Base-by-base conservation (phyloP, 2,113 vertebrate species). In the Corythornis vintsioides region DNA sequence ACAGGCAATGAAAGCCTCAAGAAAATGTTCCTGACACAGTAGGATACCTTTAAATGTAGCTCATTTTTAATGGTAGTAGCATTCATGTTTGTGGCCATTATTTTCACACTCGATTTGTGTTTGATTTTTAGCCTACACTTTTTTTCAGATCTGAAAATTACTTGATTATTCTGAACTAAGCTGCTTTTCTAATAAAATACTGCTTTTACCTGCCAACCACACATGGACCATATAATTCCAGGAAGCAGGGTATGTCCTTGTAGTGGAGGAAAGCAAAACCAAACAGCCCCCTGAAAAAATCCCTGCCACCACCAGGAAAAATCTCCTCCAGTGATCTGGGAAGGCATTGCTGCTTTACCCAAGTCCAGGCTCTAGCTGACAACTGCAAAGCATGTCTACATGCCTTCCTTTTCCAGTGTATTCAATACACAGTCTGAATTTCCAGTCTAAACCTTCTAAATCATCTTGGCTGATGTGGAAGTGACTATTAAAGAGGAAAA, bases 91-190 rank as follows among this genome's bases (percentile, higher is more conserved):
- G 11, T 52, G 60, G 35, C 59, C 52, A 8, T 69, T 82, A 40
- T 55, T 92, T 86, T 57, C n/a, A 80, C 21, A 9, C 11, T 74
- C 70, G 22, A 47, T 56, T 74, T 59, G 20, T 56, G 13, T 72
- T 86, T 11, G 12, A n/a, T 50, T 78, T 89, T 87, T 82, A n/a
- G 5, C 25, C 77, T 79, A 42, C n/a, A 21, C 4, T 48, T 63
- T 84, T 89, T 89, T 81, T 61, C 29, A 74, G 26, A 64, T 59
- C 57, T 84, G 64, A 70, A 83, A 35, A n/a, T 55, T 21, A 47
- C 42, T 57, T 72, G 28, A 3, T 8, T 59, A 80, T 59, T 65
- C 47, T 77, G 6, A 80, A 10, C 13, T 35, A 13, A 7, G 6
- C 8, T 0, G 1, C 21, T 82, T 81, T 81, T 74, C 29, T 83